Evolutionary conservation across 2,888 invertebrate genomes (phyloP).

Genomic region (Orgyia antiqua): DNA sequence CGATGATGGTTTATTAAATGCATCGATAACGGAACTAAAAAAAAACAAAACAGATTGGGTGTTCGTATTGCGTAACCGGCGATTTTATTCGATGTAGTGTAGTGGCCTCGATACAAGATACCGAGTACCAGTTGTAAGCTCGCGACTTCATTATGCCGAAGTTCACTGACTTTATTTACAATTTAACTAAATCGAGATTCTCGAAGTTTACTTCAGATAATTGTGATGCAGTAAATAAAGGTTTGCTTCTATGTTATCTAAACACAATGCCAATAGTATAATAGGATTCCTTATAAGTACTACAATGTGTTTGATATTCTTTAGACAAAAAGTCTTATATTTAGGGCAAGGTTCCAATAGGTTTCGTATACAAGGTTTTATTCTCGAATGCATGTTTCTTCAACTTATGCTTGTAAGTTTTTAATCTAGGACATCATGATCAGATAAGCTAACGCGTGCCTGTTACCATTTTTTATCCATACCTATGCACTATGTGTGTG

Average conservation of each 20-base stretch:
- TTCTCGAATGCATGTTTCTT: too few species aligned
- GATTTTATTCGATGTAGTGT: constrained; percentile 52
- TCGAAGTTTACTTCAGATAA: constrained; percentile 14
- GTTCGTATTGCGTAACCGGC: constrained; percentile 52
- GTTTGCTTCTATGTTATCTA: not conserved
- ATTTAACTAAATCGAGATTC: constrained; percentile 29
- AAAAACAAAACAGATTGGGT: constrained; percentile 45
- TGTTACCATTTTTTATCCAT: too few species aligned
- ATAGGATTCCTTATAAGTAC: not conserved
- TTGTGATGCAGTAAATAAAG: constrained; percentile 6
- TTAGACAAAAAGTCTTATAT: too few species aligned
- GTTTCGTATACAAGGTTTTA: too few species aligned
- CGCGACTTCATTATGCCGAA: constrained; percentile 44
- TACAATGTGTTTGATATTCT: not conserved
- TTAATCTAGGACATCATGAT: too few species aligned
- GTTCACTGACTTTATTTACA: constrained; percentile 43
- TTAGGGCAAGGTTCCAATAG: too few species aligned
- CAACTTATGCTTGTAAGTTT: too few species aligned
- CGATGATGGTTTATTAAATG: constrained; percentile 43
- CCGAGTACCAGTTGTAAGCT: constrained; percentile 35
- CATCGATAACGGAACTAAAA: constrained; percentile 52
- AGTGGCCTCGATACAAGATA: constrained; percentile 46
- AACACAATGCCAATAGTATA: too few species aligned
- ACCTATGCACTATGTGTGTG: too few species aligned
- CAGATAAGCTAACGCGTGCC: too few species aligned